These are phyloP conservation scores for Alcedo quadribrachys DNA, from an alignment of 2,797 vertebrate genomes.

Conservation along the genomic window DNA sequence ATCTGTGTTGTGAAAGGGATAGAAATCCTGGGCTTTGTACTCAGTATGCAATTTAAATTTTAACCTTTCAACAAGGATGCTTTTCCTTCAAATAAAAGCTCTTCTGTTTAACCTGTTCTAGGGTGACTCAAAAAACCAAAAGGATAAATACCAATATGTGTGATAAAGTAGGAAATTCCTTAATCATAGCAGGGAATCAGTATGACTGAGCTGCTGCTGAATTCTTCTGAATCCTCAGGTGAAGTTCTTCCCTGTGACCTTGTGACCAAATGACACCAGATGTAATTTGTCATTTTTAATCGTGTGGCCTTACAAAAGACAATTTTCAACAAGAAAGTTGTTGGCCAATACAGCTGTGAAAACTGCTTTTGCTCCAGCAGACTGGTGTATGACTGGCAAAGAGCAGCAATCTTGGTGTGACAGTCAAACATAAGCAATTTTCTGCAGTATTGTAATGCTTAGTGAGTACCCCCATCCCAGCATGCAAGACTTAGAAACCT, in stretches of 20 bases:
- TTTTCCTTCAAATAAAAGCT: neutral
- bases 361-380: neutral
- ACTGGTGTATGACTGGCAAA: neutral
- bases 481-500: too few species aligned
- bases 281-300: neutral
- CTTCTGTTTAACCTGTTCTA: neutral
- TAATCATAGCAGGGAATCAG: neutral
- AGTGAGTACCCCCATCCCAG: neutral
- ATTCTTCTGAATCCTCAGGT: neutral
- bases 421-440: neutral
- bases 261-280: neutral
- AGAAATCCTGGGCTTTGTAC: neutral
- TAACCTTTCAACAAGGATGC: neutral
- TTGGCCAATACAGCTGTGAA: neutral
- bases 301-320: neutral
- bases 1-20: neutral
- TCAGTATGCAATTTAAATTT: neutral
- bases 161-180: neutral
- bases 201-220: neutral
- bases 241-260: neutral
- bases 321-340: neutral
- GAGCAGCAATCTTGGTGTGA: neutral
- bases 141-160: neutral
- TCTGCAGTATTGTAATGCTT: neutral
- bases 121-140: neutral